Percentiles rank a stretch among this genome's conserved stretches.
These are phyloP conservation scores for Myotis yumanensis DNA, from an alignment of 2,113 vertebrate species.

Conservation along the genomic window DNA sequence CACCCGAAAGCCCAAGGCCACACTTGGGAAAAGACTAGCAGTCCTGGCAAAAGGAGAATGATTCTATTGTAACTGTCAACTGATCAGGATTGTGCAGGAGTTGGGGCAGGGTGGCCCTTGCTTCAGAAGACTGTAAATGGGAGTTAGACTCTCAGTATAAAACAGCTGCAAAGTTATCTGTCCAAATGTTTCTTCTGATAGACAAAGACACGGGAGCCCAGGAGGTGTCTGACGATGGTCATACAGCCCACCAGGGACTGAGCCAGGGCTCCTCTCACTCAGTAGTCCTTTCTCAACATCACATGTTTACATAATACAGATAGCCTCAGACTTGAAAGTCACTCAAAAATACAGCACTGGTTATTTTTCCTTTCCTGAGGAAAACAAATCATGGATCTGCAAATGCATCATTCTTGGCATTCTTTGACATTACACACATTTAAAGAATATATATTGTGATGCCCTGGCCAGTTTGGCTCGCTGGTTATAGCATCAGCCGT, in stretches of 20 bases:
- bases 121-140: background rate
- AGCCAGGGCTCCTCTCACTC: background rate
- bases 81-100: background rate
- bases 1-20: background rate
- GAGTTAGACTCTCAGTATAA: background rate
- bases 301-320: background rate
- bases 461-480: no score
- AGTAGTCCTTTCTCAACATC: background rate
- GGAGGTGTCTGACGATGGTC: background rate
- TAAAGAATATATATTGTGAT: background rate
- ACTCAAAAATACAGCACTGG: background rate
- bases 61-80: slow-evolving; percentile 13
- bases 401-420: background rate
- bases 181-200: background rate
- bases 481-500: no score
- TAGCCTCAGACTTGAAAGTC: background rate
- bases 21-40: background rate
- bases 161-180: background rate
- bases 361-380: background rate
- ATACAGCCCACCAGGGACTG: background rate
- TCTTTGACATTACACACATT: background rate
- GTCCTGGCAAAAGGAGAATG: slow-evolving; percentile 31
- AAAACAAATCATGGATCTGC: slow-evolving; percentile 27
- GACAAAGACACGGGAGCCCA: background rate
- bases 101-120: background rate